Evolutionary conservation across 2,888 invertebrate species (phyloP).

Genomic region (Caenorhabditis plicata): DNA sequence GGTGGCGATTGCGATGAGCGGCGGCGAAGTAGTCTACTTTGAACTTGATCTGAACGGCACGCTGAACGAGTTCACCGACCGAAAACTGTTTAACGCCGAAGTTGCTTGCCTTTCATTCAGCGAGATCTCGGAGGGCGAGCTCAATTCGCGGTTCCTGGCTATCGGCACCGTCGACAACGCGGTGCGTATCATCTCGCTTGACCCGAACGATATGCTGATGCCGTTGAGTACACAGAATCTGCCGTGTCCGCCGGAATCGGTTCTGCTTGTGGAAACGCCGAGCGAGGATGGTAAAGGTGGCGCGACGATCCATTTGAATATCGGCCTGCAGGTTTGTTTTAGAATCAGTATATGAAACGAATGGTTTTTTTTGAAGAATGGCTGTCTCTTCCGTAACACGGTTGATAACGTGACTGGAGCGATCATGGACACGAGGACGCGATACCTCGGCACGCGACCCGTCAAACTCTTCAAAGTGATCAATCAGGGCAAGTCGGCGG

Average conservation of each 20-base stretch:
- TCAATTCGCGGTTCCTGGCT: slow-evolving; percentile 74
- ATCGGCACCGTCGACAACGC: slow-evolving; percentile 83
- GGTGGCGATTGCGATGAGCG: slow-evolving; percentile 94
- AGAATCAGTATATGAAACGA: slow-evolving; percentile 5
- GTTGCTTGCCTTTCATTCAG: slow-evolving; percentile 98
- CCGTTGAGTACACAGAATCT: slow-evolving; percentile 77
- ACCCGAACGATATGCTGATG: slow-evolving; percentile 87
- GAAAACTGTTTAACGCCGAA: slow-evolving; percentile 87
- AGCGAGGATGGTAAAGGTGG: slow-evolving; percentile 56
- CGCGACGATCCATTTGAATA: slow-evolving; percentile 74
- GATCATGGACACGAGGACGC: slow-evolving; percentile 90
- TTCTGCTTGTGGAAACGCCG: slow-evolving; percentile 84
- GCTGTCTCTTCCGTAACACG: slow-evolving; percentile 87
- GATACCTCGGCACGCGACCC: slow-evolving; percentile 91
- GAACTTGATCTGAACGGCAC: slow-evolving; percentile 99
- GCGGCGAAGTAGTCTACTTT: slow-evolving; percentile 96
- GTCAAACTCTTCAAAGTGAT: slow-evolving; percentile 91
- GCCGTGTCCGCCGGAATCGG: slow-evolving; percentile 91
- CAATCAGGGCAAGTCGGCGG: slow-evolving; percentile 57
- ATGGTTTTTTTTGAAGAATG: slow-evolving; percentile 74
- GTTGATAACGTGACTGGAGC: slow-evolving; percentile 94
- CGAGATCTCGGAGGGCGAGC: slow-evolving; percentile 91
- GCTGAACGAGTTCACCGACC: slow-evolving; percentile 94
- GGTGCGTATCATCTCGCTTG: slow-evolving; percentile 92
- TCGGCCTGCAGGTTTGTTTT: slow-evolving; percentile 77